phyloP scores from a whole-genome alignment of 2,797 vertebrate genomes.

The Sebastes nivosus region DNA sequence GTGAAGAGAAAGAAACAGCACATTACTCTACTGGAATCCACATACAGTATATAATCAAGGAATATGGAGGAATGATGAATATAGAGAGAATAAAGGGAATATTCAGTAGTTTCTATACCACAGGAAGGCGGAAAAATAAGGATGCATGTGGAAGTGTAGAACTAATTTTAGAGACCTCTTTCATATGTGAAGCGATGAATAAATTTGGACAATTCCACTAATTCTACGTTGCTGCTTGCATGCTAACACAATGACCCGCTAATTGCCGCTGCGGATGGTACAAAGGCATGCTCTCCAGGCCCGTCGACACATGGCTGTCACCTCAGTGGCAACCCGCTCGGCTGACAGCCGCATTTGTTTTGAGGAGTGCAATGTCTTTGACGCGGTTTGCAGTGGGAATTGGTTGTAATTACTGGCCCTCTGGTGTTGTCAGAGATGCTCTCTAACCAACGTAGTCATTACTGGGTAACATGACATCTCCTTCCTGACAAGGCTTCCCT shows the following conservation, averaged over 20 bases:
- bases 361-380: constrained; percentile 72
- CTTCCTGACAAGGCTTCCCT: constrained; percentile 72
- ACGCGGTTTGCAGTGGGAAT: constrained; percentile 76
- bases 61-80: constrained; percentile 2
- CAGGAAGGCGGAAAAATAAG: constrained; percentile 17
- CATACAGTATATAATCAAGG: background rate
- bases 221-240: constrained; percentile 63
- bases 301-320: constrained; percentile 74
- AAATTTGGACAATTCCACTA: constrained; percentile 66
- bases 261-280: constrained; percentile 74
- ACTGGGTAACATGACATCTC: constrained; percentile 81
- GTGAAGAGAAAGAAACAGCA: background rate
- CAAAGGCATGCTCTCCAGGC: constrained; percentile 67
- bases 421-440: constrained; percentile 81
- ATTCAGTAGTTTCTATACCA: constrained; percentile 12
- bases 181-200: constrained; percentile 44
- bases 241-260: constrained; percentile 81
- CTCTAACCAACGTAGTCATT: constrained; percentile 84
- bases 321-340: constrained; percentile 61
- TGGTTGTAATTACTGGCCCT: constrained; percentile 84
- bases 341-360: constrained; percentile 73
- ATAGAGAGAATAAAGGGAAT: background rate
- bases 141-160: background rate
- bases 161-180: constrained; percentile 45
- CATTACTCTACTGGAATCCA: background rate